Evolutionary conservation across 2,113 vertebrate genomes (phyloP).

Genomic region (Calidris pygmaea): DNA sequence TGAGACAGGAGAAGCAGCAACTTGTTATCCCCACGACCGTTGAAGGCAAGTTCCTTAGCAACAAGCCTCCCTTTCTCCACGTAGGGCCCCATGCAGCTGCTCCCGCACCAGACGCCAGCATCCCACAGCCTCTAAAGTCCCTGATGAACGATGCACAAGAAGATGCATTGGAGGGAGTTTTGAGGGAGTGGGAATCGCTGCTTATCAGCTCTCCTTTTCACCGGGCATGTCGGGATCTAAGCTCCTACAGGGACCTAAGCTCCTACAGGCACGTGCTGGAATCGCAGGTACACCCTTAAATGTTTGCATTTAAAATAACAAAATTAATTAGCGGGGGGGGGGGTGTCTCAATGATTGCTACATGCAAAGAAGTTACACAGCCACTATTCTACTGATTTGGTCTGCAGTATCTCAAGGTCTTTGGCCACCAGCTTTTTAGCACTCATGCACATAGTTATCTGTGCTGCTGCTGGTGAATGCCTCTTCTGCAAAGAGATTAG

Average conservation of each 20-base stretch:
- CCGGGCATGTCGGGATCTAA: background rate
- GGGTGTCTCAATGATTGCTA: background rate
- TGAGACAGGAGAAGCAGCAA: background rate
- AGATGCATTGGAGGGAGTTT: background rate
- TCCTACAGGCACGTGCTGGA: background rate
- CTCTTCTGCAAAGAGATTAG: background rate
- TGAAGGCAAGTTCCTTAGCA: background rate
- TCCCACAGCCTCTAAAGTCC: background rate
- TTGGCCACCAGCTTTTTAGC: background rate
- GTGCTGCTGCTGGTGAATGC: background rate
- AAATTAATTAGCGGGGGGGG: background rate
- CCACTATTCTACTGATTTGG: background rate
- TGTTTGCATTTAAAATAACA: background rate
- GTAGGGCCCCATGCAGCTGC: background rate
- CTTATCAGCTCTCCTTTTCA: background rate
- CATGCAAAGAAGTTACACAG: background rate
- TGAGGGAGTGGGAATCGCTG: background rate
- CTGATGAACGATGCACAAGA: background rate
- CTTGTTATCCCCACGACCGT: background rate
- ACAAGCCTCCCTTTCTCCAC: background rate
- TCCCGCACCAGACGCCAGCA: accelerated
- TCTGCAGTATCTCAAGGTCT: background rate
- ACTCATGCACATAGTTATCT: background rate
- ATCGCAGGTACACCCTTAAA: background rate
- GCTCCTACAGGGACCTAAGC: background rate